These are phyloP conservation scores for Apodemia duryi DNA, from an alignment of 2,888 invertebrate species.

Conservation along the genomic window DNA sequence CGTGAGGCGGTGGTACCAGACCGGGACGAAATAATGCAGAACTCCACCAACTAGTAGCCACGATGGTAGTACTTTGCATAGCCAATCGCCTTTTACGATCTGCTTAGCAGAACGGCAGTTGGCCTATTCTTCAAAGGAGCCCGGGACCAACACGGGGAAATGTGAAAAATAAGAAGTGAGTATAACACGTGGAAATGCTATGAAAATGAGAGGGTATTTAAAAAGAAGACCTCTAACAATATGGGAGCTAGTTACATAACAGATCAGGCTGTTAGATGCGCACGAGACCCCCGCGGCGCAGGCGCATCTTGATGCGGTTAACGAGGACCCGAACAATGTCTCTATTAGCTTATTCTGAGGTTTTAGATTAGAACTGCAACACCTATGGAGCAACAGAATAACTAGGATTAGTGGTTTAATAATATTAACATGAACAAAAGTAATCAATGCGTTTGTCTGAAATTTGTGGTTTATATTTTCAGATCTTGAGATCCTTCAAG, in stretches of 20 bases:
- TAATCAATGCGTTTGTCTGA: not conserved
- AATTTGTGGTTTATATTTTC: not conserved
- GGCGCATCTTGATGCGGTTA: slow-evolving; percentile 65
- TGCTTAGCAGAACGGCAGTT: too few species aligned
- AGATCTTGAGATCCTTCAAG: too few species aligned
- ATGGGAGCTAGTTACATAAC: slow-evolving; percentile 31
- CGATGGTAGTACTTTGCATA: too few species aligned
- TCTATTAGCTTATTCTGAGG: slow-evolving; percentile 73
- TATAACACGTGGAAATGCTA: not conserved
- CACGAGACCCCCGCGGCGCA: slow-evolving; percentile 59
- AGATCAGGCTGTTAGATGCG: slow-evolving; percentile 36
- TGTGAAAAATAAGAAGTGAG: not conserved
- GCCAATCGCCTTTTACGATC: too few species aligned
- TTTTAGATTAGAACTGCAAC: slow-evolving; percentile 45
- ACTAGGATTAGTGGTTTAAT: not conserved
- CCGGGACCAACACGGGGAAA: too few species aligned
- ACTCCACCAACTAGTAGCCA: too few species aligned
- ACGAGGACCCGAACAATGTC: slow-evolving; percentile 74
- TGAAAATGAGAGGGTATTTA: not conserved
- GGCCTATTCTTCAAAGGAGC: too few species aligned
- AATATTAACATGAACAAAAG: not conserved
- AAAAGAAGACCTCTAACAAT: slow-evolving; percentile 21
- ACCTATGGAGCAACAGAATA: slow-evolving; percentile 37
- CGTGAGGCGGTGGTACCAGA: too few species aligned
- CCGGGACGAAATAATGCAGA: too few species aligned